Base-by-base conservation (phyloP, 2,888 invertebrate species). In the Torymus auratus region DNA sequence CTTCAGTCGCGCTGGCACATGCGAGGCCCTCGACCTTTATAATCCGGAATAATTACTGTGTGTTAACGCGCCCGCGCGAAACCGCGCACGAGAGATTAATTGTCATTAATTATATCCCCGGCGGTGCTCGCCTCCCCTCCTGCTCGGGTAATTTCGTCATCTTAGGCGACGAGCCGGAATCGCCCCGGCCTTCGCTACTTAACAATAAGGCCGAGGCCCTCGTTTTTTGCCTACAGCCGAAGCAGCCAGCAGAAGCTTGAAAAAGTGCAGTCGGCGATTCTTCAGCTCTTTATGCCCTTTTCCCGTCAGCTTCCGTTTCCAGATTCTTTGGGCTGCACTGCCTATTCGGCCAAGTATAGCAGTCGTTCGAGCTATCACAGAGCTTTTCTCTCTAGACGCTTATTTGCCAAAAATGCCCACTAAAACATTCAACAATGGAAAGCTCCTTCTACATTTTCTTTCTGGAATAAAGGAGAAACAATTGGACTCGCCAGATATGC, bases 41-140 rank as follows among this genome's bases (percentile, higher is more conserved):
- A 90, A 91, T 89, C 89, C 80, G 69, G 74, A 73, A 80, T 83
- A 82, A 78, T 80, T 77, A 60, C 61, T 50, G 81, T 73, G 83
- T 75, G 82, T 62, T 58, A 69, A 50, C 87, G 68, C 74, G 69
- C 41, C 20, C 13, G 53, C 86, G 83, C 41, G 41, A 41, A 41
- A 41, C 86, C 85, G 85, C 86, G 85, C 86, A 88, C 88, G 88
- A 90, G 90, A 90, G 90, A 91, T 91, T 91, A 91, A 91, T 91
- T 90, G 90, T 89, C 90, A 91, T 91, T 91, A 91, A 91, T 91
- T 90, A 90, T 89, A 89, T 89, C 87, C 84, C 84, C 65, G 23
- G 60, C 14, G 50, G 58, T 28, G 28, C 28, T 28, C 28, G 28
- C 2, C 28, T 28, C 7, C 28, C 41, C 41, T 7, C 41, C 7